phyloP scores from a whole-genome alignment of 2,888 invertebrate species.

The Agrotis segetum region DNA sequence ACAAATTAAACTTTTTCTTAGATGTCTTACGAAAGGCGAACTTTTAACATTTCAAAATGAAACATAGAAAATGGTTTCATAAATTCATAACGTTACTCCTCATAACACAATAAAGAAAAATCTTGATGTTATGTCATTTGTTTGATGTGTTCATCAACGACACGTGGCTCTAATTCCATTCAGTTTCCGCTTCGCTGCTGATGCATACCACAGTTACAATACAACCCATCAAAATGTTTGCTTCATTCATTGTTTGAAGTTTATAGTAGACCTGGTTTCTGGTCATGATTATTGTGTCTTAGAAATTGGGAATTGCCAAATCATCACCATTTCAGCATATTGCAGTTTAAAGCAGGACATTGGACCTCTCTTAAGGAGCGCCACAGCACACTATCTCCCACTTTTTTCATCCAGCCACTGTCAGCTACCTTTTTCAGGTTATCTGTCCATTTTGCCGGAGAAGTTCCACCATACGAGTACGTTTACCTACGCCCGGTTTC shows the following conservation, averaged over 20 bases:
- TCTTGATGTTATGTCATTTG: constrained; percentile 34
- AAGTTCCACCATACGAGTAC: no score
- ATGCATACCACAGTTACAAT: constrained; percentile 6
- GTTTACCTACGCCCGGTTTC: no score
- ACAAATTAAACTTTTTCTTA: no score
- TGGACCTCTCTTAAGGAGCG: no score
- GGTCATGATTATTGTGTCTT: neutral
- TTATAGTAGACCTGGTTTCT: neutral
- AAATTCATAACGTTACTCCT: neutral
- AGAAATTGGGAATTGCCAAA: neutral
- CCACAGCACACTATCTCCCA: no score
- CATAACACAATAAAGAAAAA: neutral
- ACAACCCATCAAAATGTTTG: neutral
- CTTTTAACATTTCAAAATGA: neutral
- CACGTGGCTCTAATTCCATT: constrained; percentile 50
- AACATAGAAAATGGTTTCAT: constrained; percentile 16
- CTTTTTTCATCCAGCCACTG: no score
- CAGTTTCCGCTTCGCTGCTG: constrained; percentile 40
- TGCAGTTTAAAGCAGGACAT: no score
- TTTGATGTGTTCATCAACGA: constrained; percentile 39
- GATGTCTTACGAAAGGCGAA: neutral
- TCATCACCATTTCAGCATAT: neutral
- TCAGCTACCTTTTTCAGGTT: no score
- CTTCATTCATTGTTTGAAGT: constrained; percentile 1
- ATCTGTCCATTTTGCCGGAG: no score